These are phyloP conservation scores for Parasteatoda tepidariorum DNA, from an alignment of 1,140 invertebrate species.

Conservation along the genomic window DNA sequence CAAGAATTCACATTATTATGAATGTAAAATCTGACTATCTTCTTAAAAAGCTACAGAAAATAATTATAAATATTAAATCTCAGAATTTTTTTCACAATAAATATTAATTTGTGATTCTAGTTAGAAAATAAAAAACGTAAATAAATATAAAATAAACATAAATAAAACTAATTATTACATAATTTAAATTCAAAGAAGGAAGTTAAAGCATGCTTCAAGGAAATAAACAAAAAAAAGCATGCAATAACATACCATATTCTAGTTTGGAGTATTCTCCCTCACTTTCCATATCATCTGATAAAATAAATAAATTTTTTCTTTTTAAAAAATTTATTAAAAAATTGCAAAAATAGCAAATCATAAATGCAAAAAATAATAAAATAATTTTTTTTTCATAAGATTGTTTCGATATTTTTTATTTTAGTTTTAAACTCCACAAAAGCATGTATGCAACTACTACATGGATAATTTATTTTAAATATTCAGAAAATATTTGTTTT, in stretches of 20 bases:
- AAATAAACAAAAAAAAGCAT: neutral
- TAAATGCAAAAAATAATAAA: neutral
- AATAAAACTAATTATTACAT: neutral
- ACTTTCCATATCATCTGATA: constrained; percentile 19
- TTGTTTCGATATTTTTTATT: no score
- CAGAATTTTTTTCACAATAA: neutral
- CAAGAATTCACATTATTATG: no score
- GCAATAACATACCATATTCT: constrained; percentile 28
- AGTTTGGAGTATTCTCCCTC: constrained; percentile 18
- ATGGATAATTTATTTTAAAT: no score
- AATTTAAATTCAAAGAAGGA: neutral
- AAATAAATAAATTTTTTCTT: constrained; percentile 4
- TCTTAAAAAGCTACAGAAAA: no score
- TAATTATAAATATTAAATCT: no score
- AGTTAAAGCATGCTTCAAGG: neutral
- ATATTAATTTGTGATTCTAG: neutral
- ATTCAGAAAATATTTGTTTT: no score
- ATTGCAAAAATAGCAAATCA: neutral
- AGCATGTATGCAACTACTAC: no score
- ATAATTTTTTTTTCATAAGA: no score
- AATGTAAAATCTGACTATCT: no score
- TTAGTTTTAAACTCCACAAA: no score
- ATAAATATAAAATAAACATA: neutral
- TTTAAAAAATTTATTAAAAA: neutral
- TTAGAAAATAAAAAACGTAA: neutral